Conservation (phyloP, 2,797 vertebrate species). For the Thamnophis elegans region DNA sequence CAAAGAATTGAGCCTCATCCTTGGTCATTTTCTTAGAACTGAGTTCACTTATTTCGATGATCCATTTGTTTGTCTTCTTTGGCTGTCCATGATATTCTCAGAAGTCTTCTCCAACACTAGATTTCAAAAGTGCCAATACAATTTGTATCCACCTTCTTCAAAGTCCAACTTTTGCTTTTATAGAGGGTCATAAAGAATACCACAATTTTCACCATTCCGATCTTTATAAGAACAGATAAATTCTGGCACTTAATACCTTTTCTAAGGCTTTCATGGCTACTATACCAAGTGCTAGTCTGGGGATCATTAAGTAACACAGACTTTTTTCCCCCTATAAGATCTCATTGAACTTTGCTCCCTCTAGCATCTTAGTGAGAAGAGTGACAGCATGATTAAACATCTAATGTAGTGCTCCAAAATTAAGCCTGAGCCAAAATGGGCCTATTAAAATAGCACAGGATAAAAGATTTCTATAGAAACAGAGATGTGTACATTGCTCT, state of each 20-base stretch:
- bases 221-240: not conserved
- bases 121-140: not conserved
- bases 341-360: not conserved
- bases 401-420: conserved; percentile 14
- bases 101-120: not conserved
- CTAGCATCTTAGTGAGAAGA: conserved; percentile 1
- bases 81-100: not conserved
- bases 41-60: not conserved
- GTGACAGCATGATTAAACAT: conserved; percentile 12
- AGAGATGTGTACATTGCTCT: not conserved
- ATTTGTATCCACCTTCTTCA: not conserved
- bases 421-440: conserved; percentile 1
- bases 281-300: not conserved
- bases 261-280: not conserved
- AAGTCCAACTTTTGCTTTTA: not conserved
- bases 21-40: not conserved
- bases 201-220: not conserved
- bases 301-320: not conserved
- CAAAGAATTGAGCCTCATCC: not conserved
- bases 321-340: conserved; percentile 4
- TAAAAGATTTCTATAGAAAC: conserved; percentile 23
- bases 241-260: not conserved
- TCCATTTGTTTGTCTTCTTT: not conserved
- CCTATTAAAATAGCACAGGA: not conserved
- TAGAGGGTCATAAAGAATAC: not conserved